A percentile compares a stretch with the other conserved stretches of the same genome.
These are phyloP conservation scores for Ptychobarbus kaznakovi DNA, from an alignment of 2,797 vertebrate genomes.

Conservation along the genomic window DNA sequence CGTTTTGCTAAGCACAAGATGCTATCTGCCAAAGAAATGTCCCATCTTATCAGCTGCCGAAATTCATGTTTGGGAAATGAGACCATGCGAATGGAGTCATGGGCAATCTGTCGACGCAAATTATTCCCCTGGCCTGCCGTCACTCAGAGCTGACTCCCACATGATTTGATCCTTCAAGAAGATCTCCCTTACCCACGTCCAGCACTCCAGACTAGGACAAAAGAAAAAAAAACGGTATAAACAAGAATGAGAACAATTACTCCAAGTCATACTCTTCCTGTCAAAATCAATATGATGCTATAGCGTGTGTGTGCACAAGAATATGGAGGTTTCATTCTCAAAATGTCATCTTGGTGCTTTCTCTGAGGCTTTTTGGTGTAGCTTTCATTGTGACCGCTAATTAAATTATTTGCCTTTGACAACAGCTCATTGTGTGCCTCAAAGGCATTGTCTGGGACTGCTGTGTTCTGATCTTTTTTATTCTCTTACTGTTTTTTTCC, in stretches of 20 bases:
- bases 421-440: conserved; percentile 55
- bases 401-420: conserved; percentile 57
- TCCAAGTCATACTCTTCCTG: not conserved
- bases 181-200: not conserved
- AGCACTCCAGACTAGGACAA: conserved; percentile 5
- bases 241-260: conserved; percentile 19
- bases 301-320: not conserved
- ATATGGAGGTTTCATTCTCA: conserved; percentile 20
- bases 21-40: conserved; percentile 43
- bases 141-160: conserved; percentile 35
- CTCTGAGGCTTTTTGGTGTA: conserved; percentile 35
- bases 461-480: conserved; percentile 40
- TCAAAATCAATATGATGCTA: not conserved
- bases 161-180: conserved; percentile 37
- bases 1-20: conserved; percentile 27
- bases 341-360: conserved; percentile 32
- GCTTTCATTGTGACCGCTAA: conserved; percentile 55
- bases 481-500: conserved; percentile 22
- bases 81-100: conserved; percentile 41
- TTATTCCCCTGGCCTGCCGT: conserved; percentile 38
- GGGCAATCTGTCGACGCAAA: conserved; percentile 44
- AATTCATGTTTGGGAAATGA: conserved; percentile 57
- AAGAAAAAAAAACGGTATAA: conserved; percentile 12
- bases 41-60: conserved; percentile 45
- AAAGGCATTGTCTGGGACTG: conserved; percentile 51